These are phyloP conservation scores for Bergia sp. DNA, from an alignment of 92 coral and sea anemone species.

Conservation along the genomic window DNA sequence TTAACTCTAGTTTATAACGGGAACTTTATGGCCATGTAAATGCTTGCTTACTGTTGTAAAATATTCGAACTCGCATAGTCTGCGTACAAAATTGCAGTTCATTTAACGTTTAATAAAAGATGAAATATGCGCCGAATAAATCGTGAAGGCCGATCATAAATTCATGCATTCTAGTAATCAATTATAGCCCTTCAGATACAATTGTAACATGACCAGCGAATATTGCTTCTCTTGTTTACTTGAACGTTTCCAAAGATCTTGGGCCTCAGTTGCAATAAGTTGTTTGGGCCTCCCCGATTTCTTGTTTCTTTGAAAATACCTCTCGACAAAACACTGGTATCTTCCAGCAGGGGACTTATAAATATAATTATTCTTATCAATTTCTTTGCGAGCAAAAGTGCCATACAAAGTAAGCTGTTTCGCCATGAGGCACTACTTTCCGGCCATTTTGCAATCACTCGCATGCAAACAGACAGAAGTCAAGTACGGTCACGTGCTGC, in stretches of 20 bases:
- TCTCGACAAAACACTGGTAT: no score
- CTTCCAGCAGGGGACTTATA: no score
- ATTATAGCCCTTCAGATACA: not conserved
- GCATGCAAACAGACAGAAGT: not conserved
- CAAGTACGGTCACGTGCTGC: not conserved
- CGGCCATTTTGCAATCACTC: not conserved
- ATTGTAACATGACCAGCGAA: not conserved
- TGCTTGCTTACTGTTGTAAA: not conserved
- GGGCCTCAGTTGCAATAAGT: no score
- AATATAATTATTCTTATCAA: no score
- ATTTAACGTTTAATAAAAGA: conserved; percentile 3
- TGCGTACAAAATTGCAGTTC: conserved; percentile 17
- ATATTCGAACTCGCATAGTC: conserved; percentile 1
- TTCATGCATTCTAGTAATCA: not conserved
- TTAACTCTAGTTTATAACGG: no score
- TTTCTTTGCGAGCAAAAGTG: no score
- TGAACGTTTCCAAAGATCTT: no score
- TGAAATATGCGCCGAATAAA: conserved; percentile 4
- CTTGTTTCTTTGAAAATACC: no score
- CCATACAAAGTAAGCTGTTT: not conserved
- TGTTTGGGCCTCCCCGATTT: no score
- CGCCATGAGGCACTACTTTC: not conserved
- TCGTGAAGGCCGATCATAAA: conserved; percentile 12
- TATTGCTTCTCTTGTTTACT: not conserved
- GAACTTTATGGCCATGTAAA: no score